Conservation (phyloP, 2,113 vertebrate genomes). For the Nansenia antarctica region DNA sequence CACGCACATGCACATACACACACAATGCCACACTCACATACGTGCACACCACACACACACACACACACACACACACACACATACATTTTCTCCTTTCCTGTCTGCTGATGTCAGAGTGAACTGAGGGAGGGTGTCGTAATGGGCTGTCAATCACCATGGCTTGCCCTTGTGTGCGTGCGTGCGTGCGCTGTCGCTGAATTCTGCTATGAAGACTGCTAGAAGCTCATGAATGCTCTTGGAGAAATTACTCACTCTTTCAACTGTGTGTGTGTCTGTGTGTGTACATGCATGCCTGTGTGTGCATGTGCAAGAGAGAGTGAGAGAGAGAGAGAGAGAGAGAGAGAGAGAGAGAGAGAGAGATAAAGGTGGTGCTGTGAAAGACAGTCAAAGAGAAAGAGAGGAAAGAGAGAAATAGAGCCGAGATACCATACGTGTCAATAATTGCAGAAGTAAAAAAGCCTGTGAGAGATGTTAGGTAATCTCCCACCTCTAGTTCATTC, state of each 20-base stretch:
- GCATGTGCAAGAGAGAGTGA: too few species aligned
- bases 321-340: background rate
- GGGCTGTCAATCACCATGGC: constrained; percentile 55
- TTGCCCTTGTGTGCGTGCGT: constrained; percentile 42
- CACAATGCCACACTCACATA: background rate
- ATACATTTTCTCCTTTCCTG: background rate
- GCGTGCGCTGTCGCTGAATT: too few species aligned
- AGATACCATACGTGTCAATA: constrained; percentile 20
- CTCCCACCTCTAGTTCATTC: constrained; percentile 25
- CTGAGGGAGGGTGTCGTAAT: constrained; percentile 44
- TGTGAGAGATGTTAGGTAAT: constrained; percentile 31
- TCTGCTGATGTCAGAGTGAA: background rate
- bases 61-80: constrained; percentile 11
- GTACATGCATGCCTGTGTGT: too few species aligned
- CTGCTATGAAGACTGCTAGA: too few species aligned
- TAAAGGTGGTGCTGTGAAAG: constrained; percentile 12
- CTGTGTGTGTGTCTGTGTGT: too few species aligned
- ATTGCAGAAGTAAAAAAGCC: constrained; percentile 30
- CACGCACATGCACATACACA: constrained; percentile 5
- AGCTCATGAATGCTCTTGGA: too few species aligned
- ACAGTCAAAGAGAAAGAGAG: background rate
- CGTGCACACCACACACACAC: background rate
- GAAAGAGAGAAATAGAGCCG: background rate
- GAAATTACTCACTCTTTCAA: too few species aligned
- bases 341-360: constrained; percentile 22